Conservation (phyloP, 2,888 invertebrate genomes). For the Cephus runcator region DNA sequence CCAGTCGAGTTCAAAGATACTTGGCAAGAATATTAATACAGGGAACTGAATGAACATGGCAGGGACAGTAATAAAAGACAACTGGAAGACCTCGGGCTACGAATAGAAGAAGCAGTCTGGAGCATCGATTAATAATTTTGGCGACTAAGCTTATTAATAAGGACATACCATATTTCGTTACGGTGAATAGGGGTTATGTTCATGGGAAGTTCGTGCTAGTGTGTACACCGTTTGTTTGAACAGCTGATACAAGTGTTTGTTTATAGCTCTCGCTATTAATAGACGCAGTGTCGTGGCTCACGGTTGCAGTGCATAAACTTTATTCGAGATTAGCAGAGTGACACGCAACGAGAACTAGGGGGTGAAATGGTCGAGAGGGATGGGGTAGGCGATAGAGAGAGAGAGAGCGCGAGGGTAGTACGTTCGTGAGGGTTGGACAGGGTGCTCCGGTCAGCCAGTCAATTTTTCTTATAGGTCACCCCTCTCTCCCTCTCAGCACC, state of each 20-base stretch:
- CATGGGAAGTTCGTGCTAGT: background rate
- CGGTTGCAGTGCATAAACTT: conserved; percentile 56
- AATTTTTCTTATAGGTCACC: conserved; percentile 60
- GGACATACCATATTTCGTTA: background rate
- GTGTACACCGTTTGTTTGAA: conserved; percentile 40
- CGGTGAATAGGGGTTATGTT: conserved; percentile 32
- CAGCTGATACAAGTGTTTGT: conserved; percentile 40
- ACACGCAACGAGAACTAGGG: conserved; percentile 43
- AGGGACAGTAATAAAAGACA: background rate
- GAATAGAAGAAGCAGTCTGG: background rate
- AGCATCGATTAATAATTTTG: background rate
- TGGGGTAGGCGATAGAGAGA: conserved; percentile 25
- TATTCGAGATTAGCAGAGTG: conserved; percentile 53
- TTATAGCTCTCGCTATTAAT: conserved; percentile 49
- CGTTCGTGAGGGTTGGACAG: conserved; percentile 12
- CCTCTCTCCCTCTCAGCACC: conserved; percentile 6
- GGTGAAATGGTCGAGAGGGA: conserved; percentile 4
- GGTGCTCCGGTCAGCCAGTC: conserved; percentile 42
- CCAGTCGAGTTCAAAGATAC: background rate
- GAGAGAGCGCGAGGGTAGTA: conserved; percentile 17
- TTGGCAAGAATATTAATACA: background rate
- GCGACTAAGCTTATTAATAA: background rate
- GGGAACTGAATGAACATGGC: background rate
- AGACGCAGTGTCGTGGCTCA: conserved; percentile 40
- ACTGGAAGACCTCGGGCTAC: background rate